Evolutionary conservation across 2,888 invertebrate species (phyloP).

Genomic region (Amorpha juglandis): DNA sequence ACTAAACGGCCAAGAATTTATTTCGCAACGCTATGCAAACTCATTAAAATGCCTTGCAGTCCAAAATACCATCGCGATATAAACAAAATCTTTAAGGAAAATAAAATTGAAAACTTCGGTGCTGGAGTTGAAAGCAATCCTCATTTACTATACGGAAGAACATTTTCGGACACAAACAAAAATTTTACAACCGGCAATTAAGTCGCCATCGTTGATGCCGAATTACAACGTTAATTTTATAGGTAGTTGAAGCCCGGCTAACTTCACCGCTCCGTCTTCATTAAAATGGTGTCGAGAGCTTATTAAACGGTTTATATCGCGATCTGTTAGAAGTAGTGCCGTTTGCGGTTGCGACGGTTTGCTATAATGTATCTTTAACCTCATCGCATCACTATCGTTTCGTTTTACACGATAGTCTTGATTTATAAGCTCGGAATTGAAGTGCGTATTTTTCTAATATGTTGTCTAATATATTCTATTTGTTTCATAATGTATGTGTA

Average conservation of each 20-base stretch:
- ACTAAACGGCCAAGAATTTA: slow-evolving; percentile 34
- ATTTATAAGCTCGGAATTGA: too few relatives aligned
- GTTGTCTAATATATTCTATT: too few relatives aligned
- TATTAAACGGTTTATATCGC: slow-evolving; percentile 48
- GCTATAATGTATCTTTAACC: slow-evolving; percentile 44
- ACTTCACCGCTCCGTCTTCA: slow-evolving; percentile 53
- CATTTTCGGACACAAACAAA: slow-evolving; percentile 57
- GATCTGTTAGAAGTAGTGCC: slow-evolving; percentile 44
- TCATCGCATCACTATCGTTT: slow-evolving; percentile 35
- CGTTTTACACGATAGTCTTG: background rate
- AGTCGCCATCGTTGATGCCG: slow-evolving; percentile 31
- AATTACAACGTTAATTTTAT: slow-evolving; percentile 52
- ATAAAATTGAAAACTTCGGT: slow-evolving; percentile 42
- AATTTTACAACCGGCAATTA: slow-evolving; percentile 64
- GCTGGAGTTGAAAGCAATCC: slow-evolving; percentile 45
- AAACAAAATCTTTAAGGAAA: slow-evolving; percentile 49
- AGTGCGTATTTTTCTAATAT: too few relatives aligned
- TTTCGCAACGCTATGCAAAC: slow-evolving; percentile 36
- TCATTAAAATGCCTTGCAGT: slow-evolving; percentile 47
- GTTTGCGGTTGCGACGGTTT: slow-evolving; percentile 42
- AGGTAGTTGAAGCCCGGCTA: slow-evolving; percentile 38
- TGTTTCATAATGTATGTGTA: too few relatives aligned
- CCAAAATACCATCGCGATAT: slow-evolving; percentile 37
- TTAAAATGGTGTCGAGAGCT: slow-evolving; percentile 49
- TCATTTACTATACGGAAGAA: slow-evolving; percentile 54